Base-by-base conservation (phyloP, 1,140 invertebrate species). In the Heliconius eleuchia region DNA sequence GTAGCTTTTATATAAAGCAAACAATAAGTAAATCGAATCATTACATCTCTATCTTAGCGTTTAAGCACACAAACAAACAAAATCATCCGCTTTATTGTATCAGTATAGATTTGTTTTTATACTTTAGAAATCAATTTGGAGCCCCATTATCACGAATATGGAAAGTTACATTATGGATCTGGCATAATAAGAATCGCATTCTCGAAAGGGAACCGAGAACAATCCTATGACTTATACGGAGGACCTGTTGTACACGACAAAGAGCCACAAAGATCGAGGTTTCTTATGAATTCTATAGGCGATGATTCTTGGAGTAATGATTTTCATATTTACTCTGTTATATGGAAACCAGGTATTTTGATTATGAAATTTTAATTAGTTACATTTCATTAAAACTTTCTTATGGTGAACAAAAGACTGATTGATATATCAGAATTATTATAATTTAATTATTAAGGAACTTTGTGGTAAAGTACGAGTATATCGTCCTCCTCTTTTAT, bases 111-210 rank as follows among this genome's bases (percentile, higher is more conserved):
- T 57, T 57, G 8, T 57, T 30, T 66, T 27, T 66, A 66, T 66
- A 66, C 13, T 4, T 42, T 66, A 75, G 74, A 75, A 75, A 75
- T 75, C 11, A 66, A 66, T 75, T 60, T 75, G 74, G 74, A 75
- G 60, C 74, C 74, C 3, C n/a, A 13, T 6, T 7, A 42, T 9
- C 30, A 75, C 5, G 74, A 75, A 19, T 75, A 75, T 66, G 74
- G 74, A 23, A 75, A 39, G 60, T n/a, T 16, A 8, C 74, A 42
- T 39, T 75, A 66, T 75, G 55, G 55, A 39, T 75, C 74, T 55
- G 74, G 74, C 13, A 8, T 75, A 13, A 66, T 75, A 37, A 34
- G 74, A 66, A 42, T 75, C 6, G 74, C 74, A 9, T 75, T n/a
- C 13, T 13, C 60, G 2, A 75, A 13, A 16, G 74, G 74, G 6